phyloP scores from a whole-genome alignment of 2,113 vertebrate species.

The Perognathus longimembris region DNA sequence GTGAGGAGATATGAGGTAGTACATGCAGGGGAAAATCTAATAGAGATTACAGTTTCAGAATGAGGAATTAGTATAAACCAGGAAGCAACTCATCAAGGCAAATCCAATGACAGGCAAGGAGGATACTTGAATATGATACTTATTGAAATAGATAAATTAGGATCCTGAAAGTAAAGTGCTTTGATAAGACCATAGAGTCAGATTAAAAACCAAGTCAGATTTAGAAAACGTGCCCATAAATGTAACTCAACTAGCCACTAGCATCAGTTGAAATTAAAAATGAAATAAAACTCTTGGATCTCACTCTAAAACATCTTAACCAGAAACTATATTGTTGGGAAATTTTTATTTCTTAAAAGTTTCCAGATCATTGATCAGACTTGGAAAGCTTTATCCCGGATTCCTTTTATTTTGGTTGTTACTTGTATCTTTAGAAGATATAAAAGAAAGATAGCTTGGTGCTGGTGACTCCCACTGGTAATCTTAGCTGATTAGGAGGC shows the following conservation, averaged over 20 bases:
- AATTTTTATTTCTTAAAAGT: neutral
- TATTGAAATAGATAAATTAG: conserved; percentile 19
- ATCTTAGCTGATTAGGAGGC: too few relatives aligned
- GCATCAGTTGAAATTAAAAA: neutral
- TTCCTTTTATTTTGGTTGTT: neutral
- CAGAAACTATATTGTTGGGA: neutral
- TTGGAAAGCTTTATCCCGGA: neutral
- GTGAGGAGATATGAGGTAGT: neutral
- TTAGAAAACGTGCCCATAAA: neutral
- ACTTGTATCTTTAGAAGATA: neutral
- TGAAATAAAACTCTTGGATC: neutral
- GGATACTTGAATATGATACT: neutral
- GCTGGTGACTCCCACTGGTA: too few relatives aligned
- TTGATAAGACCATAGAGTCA: neutral
- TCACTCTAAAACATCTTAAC: neutral
- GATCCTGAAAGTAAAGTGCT: neutral
- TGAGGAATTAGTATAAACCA: neutral
- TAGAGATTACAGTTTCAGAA: neutral
- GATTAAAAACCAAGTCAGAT: neutral
- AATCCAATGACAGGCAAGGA: neutral
- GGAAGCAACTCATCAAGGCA: neutral
- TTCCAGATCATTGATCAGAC: neutral
- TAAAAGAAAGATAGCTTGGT: neutral
- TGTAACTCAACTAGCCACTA: neutral
- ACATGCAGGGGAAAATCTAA: neutral